Evolutionary conservation across 2,797 vertebrate genomes (phyloP), one percentile per base, ranked within the genome.

Genomic region (Sparidentex hasta): DNA sequence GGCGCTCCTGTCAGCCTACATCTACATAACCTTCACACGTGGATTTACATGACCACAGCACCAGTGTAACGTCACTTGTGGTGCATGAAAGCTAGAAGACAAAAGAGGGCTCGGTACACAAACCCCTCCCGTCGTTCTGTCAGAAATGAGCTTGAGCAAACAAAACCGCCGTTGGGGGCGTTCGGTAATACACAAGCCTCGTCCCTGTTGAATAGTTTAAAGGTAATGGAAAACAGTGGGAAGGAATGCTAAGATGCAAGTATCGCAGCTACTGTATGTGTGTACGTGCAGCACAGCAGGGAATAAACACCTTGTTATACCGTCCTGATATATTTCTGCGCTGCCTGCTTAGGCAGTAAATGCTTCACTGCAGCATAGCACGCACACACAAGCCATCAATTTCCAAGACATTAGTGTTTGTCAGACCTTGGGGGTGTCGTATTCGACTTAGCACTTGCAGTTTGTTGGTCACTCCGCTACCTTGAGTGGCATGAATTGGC

Each of bases 121-220:
- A 46, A 81, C 2, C 13, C 38, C 44, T 54, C 52, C 18, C 23
- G 55, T 27, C 9, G 48, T 23, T 55, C 20, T 25, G 44, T 23
- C 51, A n/a, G 48, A 48, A 71, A 47, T 43, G 23, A 75, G 14
- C 14, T 46, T 43, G 23, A 41, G 41, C 57, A 64, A 48, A 61
- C 52, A 21, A 27, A 66, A 27, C 11, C 56, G 43, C 21, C 57
- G 21, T 1, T 55, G 38, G 27, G 38, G 18, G 44, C 33, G 27
- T 58, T 58, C 27, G 44, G 21, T 23, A 23, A 54, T 8, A 41
- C 33, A 43, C 12, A 48, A 33, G 1, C 25, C 27, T 33, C 7
- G 50, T 76, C 55, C 25, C n/a, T 70, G 59, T 48, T 64, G 20
- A 48, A 16, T 20, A 59, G 41, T 74, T 65, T n/a, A 43, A 47